Base-by-base conservation (phyloP, 1,140 invertebrate genomes). In the Euwallacea similis region DNA sequence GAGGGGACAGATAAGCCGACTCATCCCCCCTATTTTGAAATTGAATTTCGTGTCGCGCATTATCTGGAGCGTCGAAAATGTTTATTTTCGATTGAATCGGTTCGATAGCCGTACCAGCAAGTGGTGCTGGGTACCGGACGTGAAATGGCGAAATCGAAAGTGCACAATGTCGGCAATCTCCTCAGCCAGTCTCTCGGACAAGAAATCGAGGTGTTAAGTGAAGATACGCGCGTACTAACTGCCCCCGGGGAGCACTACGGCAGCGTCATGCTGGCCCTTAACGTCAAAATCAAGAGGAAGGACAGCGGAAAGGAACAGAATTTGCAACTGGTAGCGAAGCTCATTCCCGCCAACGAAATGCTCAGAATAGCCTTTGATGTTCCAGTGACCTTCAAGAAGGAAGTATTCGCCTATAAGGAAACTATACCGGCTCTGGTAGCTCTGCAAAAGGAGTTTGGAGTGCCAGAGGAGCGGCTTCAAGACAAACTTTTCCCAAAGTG, bases 331-430 rank as follows among this genome's bases (percentile, higher is more conserved):
- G 86, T 88, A 9, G 85, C 83, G 0, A 88, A 88, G 76, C 77
- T 88, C 50, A 86, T 87, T 2, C 83, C 87, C 0, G 85, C 82
- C 4, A 88, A 86, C 33, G 81, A 83, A 2, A 82, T 87, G 63
- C 79, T 86, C 2, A 76, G 86, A 69, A 79, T 85, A 33, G 77
- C 87, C 8, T 88, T 88, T 73, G 84, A 87, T 73, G 86, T 85
- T 9, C 83, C 85, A 42, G 76, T 86, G 0, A 85, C 87, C 0
- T 88, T 87, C 69, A 79, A 83, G 6, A 88, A 87, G 42, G 87
- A 88, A 76, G 76, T 87, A 10, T 75, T 83, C 2, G 86, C 87
- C n/a, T 88, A 88, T 63, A 78, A 81, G 42, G 78, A 78, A 41
- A 76, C 87, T 55, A 82, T 83, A 2, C 84, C 86, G 0, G 81